Evolutionary conservation across 2,797 vertebrate species (phyloP), one percentile per base, ranked within the genome.

Genomic region (Platyrinchus mystaceus): DNA sequence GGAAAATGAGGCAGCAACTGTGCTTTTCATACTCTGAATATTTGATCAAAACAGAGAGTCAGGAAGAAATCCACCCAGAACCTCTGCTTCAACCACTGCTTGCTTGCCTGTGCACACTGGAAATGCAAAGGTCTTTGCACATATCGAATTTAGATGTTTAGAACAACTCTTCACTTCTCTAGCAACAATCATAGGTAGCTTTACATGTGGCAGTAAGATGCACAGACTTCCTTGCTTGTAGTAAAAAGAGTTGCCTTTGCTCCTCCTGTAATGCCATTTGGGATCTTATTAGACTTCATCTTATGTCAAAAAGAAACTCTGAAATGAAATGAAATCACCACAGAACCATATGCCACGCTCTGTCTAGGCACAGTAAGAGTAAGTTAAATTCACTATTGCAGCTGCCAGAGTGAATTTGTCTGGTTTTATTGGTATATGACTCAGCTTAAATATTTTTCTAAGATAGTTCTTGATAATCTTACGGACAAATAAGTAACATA

Each of bases 381-480:
- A 84, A 87, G 77, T 64, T 90, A 81, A 93, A 93, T 79, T 81
- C 77, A 90, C 90, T 90, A 34, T 32, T 95, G 83, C 70, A 93
- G 67, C 77, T 93, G 85, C 32, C 86, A 88, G 73, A 84, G 44
- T 91, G 55, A 79, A 94, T 94, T 95, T 95, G 59, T 90, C 90
- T 93, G 43, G 15, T 93, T 93, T 95, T 96, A 95, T 46, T 95
- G 77, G 80, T 89, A 76, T 67, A 84, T 82, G 83, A 90, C 69
- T 96, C 90, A 95, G 92, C 55, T 67, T 93, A 89, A 90, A 90
- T 92, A 95, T 89, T 95, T 95, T 95, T 87, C 63, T 77, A 76
- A 94, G 79, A 75, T 36, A 84, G 36, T 55, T 90, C 63, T 94
- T 95, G 52, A 86, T 93, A 86, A 82, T 84, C 76, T 63, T 82